These are phyloP conservation scores for Oceanites oceanicus DNA, from an alignment of 2,113 vertebrate species.

Conservation along the genomic window DNA sequence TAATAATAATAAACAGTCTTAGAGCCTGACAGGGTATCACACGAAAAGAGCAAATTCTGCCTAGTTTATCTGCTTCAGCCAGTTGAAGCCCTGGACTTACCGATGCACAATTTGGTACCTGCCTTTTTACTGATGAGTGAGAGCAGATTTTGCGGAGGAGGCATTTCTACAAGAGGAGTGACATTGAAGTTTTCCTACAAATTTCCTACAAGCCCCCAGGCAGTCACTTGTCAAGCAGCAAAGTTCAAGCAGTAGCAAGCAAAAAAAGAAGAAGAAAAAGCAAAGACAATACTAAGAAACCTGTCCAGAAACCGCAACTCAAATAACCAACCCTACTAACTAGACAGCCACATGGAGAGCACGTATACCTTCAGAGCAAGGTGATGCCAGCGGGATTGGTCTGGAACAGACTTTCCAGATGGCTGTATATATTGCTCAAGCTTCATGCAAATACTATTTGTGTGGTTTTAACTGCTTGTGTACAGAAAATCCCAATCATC, in stretches of 20 bases:
- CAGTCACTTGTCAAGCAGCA: slow-evolving; percentile 6
- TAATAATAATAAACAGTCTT: neutral
- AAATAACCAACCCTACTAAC: neutral
- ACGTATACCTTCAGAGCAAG: slow-evolving; percentile 13
- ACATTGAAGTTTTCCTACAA: slow-evolving; percentile 17
- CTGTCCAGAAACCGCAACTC: slow-evolving; percentile 5
- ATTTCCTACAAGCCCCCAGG: neutral
- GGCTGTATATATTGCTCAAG: slow-evolving; percentile 31
- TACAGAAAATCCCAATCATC: neutral
- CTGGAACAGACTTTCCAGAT: slow-evolving; percentile 31
- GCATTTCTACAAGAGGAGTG: neutral
- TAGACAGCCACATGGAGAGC: slow-evolving; percentile 40
- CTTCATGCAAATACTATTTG: slow-evolving; percentile 9
- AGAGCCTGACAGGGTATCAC: neutral
- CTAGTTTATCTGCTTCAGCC: neutral
- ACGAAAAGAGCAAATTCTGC: neutral
- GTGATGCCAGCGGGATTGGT: slow-evolving; percentile 28
- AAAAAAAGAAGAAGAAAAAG: neutral
- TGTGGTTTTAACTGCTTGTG: slow-evolving; percentile 2
- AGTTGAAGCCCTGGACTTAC: neutral
- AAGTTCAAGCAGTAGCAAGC: slow-evolving; percentile 1
- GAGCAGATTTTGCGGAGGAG: slow-evolving; percentile 17
- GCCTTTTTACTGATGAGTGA: neutral
- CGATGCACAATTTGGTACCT: neutral
- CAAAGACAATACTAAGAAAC: neutral